A percentile compares a stretch with the other conserved stretches of the same genome.
phyloP scores from a whole-genome alignment of 2,113 vertebrate genomes.

The Glareola pratincola region DNA sequence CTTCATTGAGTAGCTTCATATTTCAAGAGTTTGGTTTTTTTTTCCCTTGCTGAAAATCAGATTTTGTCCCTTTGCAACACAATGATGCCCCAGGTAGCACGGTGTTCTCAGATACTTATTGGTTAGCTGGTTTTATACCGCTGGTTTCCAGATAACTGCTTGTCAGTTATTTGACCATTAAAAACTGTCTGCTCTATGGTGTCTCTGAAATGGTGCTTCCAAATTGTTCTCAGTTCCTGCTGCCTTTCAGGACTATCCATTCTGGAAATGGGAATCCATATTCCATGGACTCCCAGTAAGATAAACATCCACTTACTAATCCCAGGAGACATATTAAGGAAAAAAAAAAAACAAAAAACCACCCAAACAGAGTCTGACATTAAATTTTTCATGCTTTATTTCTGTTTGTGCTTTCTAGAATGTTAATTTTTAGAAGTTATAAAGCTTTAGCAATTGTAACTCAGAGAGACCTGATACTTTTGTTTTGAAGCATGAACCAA shows the following conservation, averaged over 20 bases:
- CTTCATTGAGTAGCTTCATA: neutral
- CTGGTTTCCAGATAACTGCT: neutral
- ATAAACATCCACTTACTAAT: neutral
- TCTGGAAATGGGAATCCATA: neutral
- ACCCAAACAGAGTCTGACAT: neutral
- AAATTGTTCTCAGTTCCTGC: neutral
- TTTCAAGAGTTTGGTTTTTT: neutral
- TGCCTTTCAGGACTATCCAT: neutral
- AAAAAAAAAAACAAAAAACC: neutral
- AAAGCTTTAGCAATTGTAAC: neutral
- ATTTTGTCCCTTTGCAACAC: neutral
- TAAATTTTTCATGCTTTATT: neutral
- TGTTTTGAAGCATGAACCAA: neutral
- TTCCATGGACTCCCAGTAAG: neutral
- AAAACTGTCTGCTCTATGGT: neutral
- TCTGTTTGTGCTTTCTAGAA: neutral
- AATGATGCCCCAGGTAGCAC: too few species aligned
- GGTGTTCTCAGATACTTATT: accelerated
- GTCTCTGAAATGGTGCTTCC: neutral
- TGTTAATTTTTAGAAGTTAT: neutral
- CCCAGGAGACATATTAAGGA: neutral
- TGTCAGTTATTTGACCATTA: neutral
- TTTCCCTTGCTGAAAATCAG: neutral
- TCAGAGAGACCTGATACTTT: neutral
- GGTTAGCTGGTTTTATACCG: neutral